Conservation (phyloP, 2,888 invertebrate genomes). For the Mongoloraphidia duomilia region DNA sequence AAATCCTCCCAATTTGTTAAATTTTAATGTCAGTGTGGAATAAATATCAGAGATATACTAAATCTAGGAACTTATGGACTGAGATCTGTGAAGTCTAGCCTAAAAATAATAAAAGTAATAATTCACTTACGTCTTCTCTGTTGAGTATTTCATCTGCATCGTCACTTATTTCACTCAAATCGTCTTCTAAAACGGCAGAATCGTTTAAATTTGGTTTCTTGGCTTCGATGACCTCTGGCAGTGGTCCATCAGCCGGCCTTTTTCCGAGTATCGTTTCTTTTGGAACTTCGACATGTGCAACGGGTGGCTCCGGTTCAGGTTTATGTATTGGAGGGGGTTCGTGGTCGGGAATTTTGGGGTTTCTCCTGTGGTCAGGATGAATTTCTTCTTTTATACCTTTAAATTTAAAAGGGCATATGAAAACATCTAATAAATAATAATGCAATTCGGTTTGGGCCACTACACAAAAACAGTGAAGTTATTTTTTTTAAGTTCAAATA, state of each 20-base stretch:
- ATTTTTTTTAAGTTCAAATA: neutral
- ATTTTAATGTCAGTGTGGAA: too few species aligned
- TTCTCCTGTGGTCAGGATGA: conserved; percentile 13
- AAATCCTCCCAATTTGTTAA: too few species aligned
- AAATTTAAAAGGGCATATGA: too few species aligned
- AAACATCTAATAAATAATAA: too few species aligned
- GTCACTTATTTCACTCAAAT: conserved; percentile 78
- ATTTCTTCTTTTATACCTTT: conserved; percentile 9
- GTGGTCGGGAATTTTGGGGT: conserved; percentile 2
- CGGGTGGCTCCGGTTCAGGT: conserved; percentile 13
- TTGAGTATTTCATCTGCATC: conserved; percentile 79
- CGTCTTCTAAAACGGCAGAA: conserved; percentile 38
- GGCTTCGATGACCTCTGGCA: conserved; percentile 29
- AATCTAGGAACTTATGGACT: neutral
- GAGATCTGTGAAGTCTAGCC: neutral
- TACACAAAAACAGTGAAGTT: too few species aligned
- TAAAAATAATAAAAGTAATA: conserved; percentile 8
- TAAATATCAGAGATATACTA: neutral
- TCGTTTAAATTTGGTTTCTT: conserved; percentile 35
- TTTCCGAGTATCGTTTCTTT: conserved; percentile 19
- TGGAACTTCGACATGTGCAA: conserved; percentile 17
- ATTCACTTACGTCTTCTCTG: conserved; percentile 45
- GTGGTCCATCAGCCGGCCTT: conserved; percentile 23
- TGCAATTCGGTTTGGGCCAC: too few species aligned
- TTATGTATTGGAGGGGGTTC: neutral